phyloP scores from a whole-genome alignment of 1,140 invertebrate genomes.

The Calliphora vicina region DNA sequence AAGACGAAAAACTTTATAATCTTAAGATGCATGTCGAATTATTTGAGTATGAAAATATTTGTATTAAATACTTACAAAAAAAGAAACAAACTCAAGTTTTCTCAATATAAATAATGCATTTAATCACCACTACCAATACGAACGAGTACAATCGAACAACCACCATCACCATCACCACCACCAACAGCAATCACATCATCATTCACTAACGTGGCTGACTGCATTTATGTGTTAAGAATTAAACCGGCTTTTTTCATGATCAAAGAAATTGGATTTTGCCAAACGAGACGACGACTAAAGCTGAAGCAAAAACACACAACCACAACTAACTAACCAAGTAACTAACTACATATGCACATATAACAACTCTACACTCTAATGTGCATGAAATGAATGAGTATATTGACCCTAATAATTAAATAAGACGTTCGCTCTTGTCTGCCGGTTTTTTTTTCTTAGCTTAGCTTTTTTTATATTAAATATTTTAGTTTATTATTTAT shows the following conservation, averaged over 20 bases:
- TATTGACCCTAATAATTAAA: neutral
- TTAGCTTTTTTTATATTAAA: too few relatives aligned
- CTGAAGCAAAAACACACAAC: neutral
- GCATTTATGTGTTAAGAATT: neutral
- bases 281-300: neutral
- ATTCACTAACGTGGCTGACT: neutral
- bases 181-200: neutral
- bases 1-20: too few relatives aligned
- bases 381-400: neutral
- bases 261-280: neutral
- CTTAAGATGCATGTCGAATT: too few relatives aligned
- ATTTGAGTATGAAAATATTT: too few relatives aligned
- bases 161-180: neutral
- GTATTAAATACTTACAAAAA: too few relatives aligned
- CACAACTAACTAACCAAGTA: neutral
- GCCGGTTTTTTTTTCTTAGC: neutral
- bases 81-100: neutral
- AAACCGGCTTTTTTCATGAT: neutral
- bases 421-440: neutral
- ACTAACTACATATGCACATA: neutral
- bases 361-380: too few relatives aligned
- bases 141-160: too few relatives aligned
- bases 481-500: too few relatives aligned
- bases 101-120: neutral
- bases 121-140: neutral